These are phyloP conservation scores for Ailuropoda melanoleuca DNA, from an alignment of 2,113 vertebrate species.

Conservation along the genomic window DNA sequence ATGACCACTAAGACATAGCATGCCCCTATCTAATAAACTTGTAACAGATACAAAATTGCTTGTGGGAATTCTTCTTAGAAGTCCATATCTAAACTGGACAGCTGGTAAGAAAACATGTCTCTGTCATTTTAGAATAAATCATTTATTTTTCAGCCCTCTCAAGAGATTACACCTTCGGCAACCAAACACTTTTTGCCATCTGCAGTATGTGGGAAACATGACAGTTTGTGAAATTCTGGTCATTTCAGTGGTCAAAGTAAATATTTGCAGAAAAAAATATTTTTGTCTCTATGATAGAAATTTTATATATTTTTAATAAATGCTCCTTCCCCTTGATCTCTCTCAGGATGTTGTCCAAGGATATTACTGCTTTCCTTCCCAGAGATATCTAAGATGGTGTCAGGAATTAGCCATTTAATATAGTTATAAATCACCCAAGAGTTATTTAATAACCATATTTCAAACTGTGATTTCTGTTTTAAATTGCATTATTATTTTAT, in stretches of 20 bases:
- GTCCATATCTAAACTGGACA: constrained; percentile 82
- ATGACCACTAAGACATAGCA: constrained; percentile 85
- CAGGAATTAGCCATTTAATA: neutral
- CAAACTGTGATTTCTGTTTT: neutral
- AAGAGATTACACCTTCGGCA: constrained; percentile 83
- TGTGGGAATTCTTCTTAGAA: constrained; percentile 81
- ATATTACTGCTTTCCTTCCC: neutral
- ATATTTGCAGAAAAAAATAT: neutral
- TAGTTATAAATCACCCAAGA: neutral
- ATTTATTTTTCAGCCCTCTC: constrained; percentile 87
- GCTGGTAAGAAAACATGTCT: constrained; percentile 87
- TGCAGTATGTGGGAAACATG: neutral
- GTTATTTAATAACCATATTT: neutral
- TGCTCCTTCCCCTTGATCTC: neutral
- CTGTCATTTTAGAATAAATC: constrained; percentile 89
- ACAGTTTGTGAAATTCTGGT: neutral
- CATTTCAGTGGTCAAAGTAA: constrained; percentile 11
- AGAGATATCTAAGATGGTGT: neutral
- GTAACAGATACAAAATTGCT: constrained; percentile 88
- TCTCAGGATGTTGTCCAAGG: neutral
- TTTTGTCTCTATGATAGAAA: neutral
- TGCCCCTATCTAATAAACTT: constrained; percentile 84
- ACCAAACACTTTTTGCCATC: constrained; percentile 66
- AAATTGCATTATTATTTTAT: neutral
- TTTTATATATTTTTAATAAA: neutral